Evolutionary conservation across 2,888 invertebrate genomes (phyloP).

Genomic region (Erannis defoliaria): DNA sequence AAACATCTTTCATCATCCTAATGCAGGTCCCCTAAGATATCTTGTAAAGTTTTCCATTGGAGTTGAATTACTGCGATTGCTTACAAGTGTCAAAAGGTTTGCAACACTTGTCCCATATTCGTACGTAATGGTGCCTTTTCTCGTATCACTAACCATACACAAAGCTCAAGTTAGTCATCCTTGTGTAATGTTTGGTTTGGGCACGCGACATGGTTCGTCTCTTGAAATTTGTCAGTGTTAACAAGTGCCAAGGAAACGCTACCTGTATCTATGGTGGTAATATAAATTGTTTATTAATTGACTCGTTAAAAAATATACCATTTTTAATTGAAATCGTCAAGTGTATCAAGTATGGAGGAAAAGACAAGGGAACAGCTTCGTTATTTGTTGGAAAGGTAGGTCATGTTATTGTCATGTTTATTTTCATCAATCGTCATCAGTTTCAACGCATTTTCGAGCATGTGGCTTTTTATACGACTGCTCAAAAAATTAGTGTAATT

Average conservation of each 20-base stretch:
- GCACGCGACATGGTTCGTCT: conserved; percentile 50
- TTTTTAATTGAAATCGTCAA: conserved; percentile 41
- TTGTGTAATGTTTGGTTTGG: conserved; percentile 57
- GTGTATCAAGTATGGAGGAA: conserved; percentile 57
- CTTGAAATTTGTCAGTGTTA: conserved; percentile 43
- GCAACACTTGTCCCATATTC: conserved; percentile 76
- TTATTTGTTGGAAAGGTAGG: conserved; percentile 68
- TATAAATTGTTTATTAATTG: conserved; percentile 11
- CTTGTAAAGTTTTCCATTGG: conserved; percentile 16
- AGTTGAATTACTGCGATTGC: conserved; percentile 51
- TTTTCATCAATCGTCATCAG: not conserved
- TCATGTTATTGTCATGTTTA: conserved; percentile 39
- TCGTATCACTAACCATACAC: conserved; percentile 64
- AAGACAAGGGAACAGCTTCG: conserved; percentile 59
- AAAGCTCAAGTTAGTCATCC: conserved; percentile 69
- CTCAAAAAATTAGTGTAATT: no score
- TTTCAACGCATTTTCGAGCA: no score
- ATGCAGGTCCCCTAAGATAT: not conserved
- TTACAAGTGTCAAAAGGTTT: conserved; percentile 59
- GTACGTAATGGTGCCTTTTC: conserved; percentile 59
- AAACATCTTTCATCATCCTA: conserved; percentile 21
- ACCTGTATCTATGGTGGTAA: conserved; percentile 37
- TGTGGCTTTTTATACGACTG: no score
- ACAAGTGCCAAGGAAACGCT: conserved; percentile 45
- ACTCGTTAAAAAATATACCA: conserved; percentile 21